Conservation (phyloP, 2,888 invertebrate genomes). For the Xestobium rufovillosum region DNA sequence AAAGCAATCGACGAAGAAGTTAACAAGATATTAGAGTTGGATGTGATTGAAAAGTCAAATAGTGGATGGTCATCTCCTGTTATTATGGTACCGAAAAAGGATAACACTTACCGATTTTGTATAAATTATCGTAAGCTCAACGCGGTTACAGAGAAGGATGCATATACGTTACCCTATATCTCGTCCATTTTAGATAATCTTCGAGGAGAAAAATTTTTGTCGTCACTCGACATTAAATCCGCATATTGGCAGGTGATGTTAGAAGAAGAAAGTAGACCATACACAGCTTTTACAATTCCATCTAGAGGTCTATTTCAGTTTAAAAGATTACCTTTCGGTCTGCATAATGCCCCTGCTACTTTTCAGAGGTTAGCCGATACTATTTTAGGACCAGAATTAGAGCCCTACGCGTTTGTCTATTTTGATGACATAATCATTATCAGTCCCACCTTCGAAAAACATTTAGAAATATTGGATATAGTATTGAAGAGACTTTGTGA, state of each 20-base stretch:
- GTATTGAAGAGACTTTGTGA: background rate
- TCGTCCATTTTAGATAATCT: conserved; percentile 27
- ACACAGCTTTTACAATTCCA: conserved; percentile 14
- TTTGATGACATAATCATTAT: background rate
- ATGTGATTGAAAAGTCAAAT: background rate
- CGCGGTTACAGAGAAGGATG: conserved; percentile 17
- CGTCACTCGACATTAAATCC: conserved; percentile 12
- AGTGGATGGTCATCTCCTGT: conserved; percentile 1
- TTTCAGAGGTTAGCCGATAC: conserved; percentile 1
- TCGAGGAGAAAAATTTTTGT: conserved; percentile 25
- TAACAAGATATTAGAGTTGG: conserved; percentile 8
- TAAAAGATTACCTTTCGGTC: background rate
- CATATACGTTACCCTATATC: conserved; percentile 24
- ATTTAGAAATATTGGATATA: background rate
- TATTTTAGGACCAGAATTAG: background rate
- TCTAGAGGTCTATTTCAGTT: conserved; percentile 11
- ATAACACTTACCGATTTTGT: conserved; percentile 23
- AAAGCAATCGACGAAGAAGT: conserved; percentile 15
- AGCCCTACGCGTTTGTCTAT: conserved; percentile 1
- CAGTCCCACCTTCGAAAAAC: conserved; percentile 2
- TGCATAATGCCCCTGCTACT: background rate
- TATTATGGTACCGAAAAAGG: conserved; percentile 29
- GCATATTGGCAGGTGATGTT: conserved; percentile 1
- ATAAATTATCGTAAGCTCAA: conserved; percentile 23
- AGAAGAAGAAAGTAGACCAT: conserved; percentile 1